Evolutionary conservation across 2,113 vertebrate species (phyloP).

Genomic region (Lepus europaeus): DNA sequence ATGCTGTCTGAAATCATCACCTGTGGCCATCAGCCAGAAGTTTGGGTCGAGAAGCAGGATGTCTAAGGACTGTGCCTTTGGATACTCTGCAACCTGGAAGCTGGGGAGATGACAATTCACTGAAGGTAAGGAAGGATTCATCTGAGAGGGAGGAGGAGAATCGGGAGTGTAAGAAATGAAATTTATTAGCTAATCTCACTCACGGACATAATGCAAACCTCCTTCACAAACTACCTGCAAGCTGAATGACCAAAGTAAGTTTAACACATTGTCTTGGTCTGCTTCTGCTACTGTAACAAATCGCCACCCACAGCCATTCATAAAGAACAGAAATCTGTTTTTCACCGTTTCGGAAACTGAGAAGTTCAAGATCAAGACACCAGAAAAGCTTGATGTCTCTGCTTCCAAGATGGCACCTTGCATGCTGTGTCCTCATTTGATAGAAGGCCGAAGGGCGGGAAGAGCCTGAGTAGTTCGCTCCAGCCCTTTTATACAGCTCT

Average conservation of each 20-base stretch:
- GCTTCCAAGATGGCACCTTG: not conserved
- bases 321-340: not conserved
- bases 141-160: not conserved
- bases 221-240: not conserved
- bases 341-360: not conserved
- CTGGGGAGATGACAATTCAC: not conserved
- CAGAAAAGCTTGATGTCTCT: not conserved
- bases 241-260: not conserved
- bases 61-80: not conserved
- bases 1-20: not conserved
- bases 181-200: not conserved
- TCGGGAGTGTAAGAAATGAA: not conserved
- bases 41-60: not conserved
- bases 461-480: not conserved
- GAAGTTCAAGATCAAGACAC: not conserved
- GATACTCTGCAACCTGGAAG: not conserved
- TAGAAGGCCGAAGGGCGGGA: not conserved
- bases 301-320: not conserved
- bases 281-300: not conserved
- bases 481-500: not conserved
- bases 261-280: not conserved
- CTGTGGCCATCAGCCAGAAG: not conserved
- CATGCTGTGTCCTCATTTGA: not conserved
- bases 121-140: not conserved
- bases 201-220: not conserved